phyloP scores from a whole-genome alignment of 1,140 invertebrate species.

The Hyphantria cunea region DNA sequence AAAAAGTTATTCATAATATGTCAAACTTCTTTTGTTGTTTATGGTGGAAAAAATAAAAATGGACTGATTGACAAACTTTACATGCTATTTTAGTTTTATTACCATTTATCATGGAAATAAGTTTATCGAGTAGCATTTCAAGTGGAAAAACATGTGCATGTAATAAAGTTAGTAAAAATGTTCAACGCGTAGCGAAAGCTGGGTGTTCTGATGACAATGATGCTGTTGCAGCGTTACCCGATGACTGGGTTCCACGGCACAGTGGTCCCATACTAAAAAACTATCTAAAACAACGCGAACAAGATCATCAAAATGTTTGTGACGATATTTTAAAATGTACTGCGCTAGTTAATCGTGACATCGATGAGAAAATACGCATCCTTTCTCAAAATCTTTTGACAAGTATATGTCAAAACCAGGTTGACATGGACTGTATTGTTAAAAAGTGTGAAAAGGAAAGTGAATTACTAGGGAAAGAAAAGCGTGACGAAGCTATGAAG shows the following conservation, averaged over 20 bases:
- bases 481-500: constrained; percentile 41
- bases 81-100: no score
- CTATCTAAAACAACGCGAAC: constrained; percentile 55
- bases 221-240: constrained; percentile 54
- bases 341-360: constrained; percentile 42
- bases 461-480: constrained; percentile 30
- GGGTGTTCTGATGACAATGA: constrained; percentile 43
- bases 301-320: constrained; percentile 42
- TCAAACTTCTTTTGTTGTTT: no score
- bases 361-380: constrained; percentile 51
- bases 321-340: constrained; percentile 40
- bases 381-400: constrained; percentile 51
- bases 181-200: no score
- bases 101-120: no score
- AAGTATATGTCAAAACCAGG: constrained; percentile 51
- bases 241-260: constrained; percentile 49
- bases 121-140: no score
- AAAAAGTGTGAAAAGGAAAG: constrained; percentile 23
- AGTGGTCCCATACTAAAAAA: constrained; percentile 50
- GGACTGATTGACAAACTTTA: no score
- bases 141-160: no score
- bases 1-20: no score
- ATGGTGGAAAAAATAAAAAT: no score
- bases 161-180: no score
- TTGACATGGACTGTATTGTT: constrained; percentile 47